Percentiles rank a stretch among this genome's conserved stretches.
phyloP scores from a whole-genome alignment of 2,113 vertebrate species.

The Neogobius melanostomus region DNA sequence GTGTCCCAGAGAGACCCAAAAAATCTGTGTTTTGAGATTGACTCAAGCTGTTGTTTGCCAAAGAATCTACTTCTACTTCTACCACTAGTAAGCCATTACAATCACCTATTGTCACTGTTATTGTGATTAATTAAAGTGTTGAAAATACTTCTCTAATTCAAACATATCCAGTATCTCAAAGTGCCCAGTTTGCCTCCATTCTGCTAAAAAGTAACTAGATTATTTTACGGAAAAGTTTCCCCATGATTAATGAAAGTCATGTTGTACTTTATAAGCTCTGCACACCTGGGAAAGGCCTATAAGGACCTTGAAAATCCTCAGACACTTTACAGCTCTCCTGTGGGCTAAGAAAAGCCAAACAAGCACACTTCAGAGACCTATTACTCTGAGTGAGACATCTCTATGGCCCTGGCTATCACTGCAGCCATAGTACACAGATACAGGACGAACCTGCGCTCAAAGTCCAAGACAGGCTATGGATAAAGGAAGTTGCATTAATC shows the following conservation, averaged over 20 bases:
- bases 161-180: neutral
- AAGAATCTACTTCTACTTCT: too few species aligned
- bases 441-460: constrained; percentile 5
- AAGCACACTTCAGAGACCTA: constrained; percentile 76
- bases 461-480: neutral
- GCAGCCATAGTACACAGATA: constrained; percentile 31
- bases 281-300: constrained; percentile 75
- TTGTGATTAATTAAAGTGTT: too few species aligned
- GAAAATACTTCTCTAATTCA: neutral
- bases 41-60: too few species aligned
- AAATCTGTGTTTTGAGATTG: too few species aligned
- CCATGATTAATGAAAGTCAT: constrained; percentile 37
- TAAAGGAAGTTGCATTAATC: neutral
- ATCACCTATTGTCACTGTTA: too few species aligned
- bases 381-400: constrained; percentile 75
- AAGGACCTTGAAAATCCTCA: constrained; percentile 66
- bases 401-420: constrained; percentile 46
- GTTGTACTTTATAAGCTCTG: constrained; percentile 65
- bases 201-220: constrained; percentile 9
- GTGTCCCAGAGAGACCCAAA: too few species aligned
- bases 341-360: constrained; percentile 71
- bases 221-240: constrained; percentile 44
- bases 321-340: constrained; percentile 74
- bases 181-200: neutral
- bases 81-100: too few species aligned